Base-by-base conservation (phyloP, 1,140 invertebrate species). In the Conus betulinus region DNA sequence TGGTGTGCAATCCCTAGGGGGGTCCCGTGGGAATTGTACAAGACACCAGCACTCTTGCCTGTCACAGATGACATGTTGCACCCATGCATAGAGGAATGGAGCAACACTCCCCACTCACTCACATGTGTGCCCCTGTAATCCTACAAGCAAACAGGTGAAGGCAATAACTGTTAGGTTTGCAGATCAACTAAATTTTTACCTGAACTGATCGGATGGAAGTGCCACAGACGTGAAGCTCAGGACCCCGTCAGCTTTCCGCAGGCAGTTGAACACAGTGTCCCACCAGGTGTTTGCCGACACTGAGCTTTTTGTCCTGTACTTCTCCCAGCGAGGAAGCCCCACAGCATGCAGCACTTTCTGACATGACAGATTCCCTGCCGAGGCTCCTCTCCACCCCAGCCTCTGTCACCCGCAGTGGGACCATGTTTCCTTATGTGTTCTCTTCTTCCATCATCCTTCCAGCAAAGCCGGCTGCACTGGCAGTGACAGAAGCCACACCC, bases 401-500 rank as follows among this genome's bases (percentile, higher is more conserved):
- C 11, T 86, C 52, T 5, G 91, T 90, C 3, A 89, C 90, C 17
- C 23, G 39, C 4, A 92, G 74, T n/a, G 57, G n/a, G 25, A 60
- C 57, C 90, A 79, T 90, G 51, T 57, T 76, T 53, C 55, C 83
- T 88, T 17, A 92, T 89, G 85, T 91, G 91, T 8, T 88, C 76
- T 15, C 89, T 67, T 25, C 91, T 83, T 84, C 91, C 92, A 23
- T 87, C 60, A 5, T n/a, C n/a, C n/a, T n/a, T 90, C 60, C 39
- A 93, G 7, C 60, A 87, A 71, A 25, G 17, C 92, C 90, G 71
- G 91, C 92, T 71, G 91, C 91, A 10, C 89, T 67, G 39, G 90
- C 60, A 93, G 99, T 98, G 13, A 97, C 97, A 87, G 97, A 97
- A 95, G 98, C 98, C 55, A 98, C 90, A 95, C 98, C 98, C 79